Evolutionary conservation across 2,888 invertebrate species (phyloP).

Genomic region (Serripes groenlandicus): DNA sequence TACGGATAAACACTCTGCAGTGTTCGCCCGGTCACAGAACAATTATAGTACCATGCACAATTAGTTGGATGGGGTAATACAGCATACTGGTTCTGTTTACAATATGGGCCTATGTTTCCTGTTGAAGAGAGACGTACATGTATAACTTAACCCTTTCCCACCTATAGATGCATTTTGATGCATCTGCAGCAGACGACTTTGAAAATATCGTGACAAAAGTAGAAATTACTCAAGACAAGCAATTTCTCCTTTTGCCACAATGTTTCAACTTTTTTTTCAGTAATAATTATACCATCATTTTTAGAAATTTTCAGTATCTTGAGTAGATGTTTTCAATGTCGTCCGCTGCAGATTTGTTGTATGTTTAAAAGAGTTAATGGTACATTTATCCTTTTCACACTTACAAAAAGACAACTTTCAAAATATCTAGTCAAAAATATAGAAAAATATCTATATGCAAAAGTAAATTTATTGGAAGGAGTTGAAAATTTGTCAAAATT

Average conservation of each 20-base stretch:
- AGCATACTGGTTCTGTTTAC: slow-evolving; percentile 56
- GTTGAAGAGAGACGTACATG: neutral
- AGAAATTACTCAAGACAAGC: neutral
- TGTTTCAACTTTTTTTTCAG: neutral
- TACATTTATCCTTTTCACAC: no score
- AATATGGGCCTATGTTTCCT: slow-evolving; percentile 64
- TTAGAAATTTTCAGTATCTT: no score
- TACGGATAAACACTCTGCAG: slow-evolving; percentile 67
- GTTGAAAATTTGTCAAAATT: no score
- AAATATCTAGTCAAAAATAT: no score
- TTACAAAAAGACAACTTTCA: no score
- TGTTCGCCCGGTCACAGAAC: slow-evolving; percentile 51
- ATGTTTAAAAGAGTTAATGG: no score
- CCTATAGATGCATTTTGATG: neutral
- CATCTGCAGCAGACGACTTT: neutral
- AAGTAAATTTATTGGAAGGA: no score
- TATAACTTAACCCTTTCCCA: neutral
- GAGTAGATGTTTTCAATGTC: no score
- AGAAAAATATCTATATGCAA: no score
- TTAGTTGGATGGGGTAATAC: slow-evolving; percentile 65
- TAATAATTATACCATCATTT: neutral
- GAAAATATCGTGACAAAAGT: neutral
- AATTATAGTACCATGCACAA: slow-evolving; percentile 72
- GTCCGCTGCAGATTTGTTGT: no score
- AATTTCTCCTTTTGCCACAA: neutral